phyloP scores from a whole-genome alignment of 23 tunicate species.

The Oikopleura dioica region DNA sequence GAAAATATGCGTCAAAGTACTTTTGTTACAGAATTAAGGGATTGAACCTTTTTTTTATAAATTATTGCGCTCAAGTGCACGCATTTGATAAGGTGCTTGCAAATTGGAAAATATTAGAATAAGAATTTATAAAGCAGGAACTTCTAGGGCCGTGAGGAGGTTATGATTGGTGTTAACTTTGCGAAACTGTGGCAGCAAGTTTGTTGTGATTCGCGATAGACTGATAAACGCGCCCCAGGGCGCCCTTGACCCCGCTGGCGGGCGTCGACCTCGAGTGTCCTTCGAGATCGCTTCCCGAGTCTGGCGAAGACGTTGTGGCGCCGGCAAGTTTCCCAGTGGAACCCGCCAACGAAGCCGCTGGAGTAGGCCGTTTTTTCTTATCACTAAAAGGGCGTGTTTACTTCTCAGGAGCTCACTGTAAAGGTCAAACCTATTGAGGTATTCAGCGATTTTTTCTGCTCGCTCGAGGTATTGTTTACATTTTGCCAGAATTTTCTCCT shows the following conservation, averaged over 20 bases:
- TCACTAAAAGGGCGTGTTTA: constrained; percentile 11
- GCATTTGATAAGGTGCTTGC: too few species aligned
- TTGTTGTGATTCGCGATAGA: constrained; percentile 7
- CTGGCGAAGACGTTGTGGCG: constrained; percentile 3
- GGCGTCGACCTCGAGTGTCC: neutral
- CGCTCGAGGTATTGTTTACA: constrained; percentile 44
- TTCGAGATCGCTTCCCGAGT: neutral
- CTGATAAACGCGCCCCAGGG: neutral
- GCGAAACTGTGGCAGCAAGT: too few species aligned
- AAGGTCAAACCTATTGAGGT: constrained; percentile 24
- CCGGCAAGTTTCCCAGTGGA: neutral
- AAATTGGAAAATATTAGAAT: too few species aligned
- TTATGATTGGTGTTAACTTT: too few species aligned
- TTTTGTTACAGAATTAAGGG: too few species aligned
- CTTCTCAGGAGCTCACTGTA: neutral
- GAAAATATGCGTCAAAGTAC: too few species aligned
- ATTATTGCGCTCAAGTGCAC: too few species aligned
- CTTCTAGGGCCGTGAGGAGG: too few species aligned
- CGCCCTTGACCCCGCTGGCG: constrained; percentile 1
- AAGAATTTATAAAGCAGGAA: too few species aligned
- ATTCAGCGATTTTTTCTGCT: constrained; percentile 41
- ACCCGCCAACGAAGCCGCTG: constrained; percentile 2
- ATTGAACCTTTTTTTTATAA: too few species aligned
- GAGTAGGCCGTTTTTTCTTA: constrained; percentile 8
- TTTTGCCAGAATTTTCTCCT: constrained; percentile 34